Evolutionary conservation across 1,140 invertebrate genomes (phyloP), one percentile per base, ranked within the genome.

Genomic region (Drosophila littoralis): DNA sequence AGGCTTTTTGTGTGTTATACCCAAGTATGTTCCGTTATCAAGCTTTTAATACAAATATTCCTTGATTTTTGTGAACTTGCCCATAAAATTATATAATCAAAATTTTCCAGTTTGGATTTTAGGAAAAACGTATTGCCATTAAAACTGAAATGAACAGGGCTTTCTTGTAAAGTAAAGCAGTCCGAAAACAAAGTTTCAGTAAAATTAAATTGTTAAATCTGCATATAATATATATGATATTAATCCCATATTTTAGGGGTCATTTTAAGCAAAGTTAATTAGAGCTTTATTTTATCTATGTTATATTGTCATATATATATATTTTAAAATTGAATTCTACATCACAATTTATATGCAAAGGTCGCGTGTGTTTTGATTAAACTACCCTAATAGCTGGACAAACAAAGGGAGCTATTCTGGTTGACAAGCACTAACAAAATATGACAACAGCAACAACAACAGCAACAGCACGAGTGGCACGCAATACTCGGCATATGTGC

Each of bases 391-490:
- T 76, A 35, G 50, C 63, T 7, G 45, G 15, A 46, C 72, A 80
- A 90, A 70, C 68, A 80, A 57, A 40, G 48, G 54, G 64, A 52
- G 45, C 67, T 67, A 81, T 73, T 13, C 60, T 61, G 63, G 51
- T 54, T 72, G 64, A 74, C 79, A 88, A 72, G 60, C 64, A 65
- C 50, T 59, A 76, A 77, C 68, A 74, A 69, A 59, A 79, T 75
- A 85, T 81, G 74, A 65, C 78, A 79, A 66, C 81, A 85, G 13
- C 42, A 59, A 51, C 45, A 42, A 59, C 45, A 61, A 46, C 50
- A 68, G 52, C 42, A 79, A 59, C 55, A 66, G 52, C 72, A 78
- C 77, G 72, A 71, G 52, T 79, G 66, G 63, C 84, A 89, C 68
- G 76, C 76, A 77, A 81, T 81, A 48, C 15, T 55, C 58, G 64